Conservation (phyloP, 2,888 invertebrate species). For the Ypsolopha scabrella region DNA sequence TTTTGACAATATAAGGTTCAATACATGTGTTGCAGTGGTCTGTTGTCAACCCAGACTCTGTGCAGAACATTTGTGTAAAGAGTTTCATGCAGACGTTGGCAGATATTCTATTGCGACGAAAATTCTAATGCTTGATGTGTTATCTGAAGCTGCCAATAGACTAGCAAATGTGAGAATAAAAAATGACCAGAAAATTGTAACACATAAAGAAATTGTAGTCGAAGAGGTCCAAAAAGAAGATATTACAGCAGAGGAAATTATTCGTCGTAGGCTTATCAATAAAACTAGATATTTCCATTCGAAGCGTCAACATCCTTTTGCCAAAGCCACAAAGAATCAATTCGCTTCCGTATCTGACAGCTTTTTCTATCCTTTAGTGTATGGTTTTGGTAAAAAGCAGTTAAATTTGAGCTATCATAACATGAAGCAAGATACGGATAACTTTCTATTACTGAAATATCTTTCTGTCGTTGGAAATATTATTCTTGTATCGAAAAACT, state of each 20-base stretch:
- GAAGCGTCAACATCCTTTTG: constrained; percentile 41
- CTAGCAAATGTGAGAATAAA: constrained; percentile 64
- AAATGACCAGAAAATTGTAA: constrained; percentile 14
- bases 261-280: constrained; percentile 75
- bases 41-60: constrained; percentile 77
- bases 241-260: constrained; percentile 48
- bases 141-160: constrained; percentile 74
- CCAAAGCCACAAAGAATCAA: constrained; percentile 68
- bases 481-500: constrained; percentile 77
- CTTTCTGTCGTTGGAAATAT: constrained; percentile 77
- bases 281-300: constrained; percentile 78
- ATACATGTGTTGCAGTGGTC: constrained; percentile 78
- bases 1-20: constrained; percentile 76
- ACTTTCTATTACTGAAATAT: constrained; percentile 75
- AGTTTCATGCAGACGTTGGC: constrained; percentile 82
- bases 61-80: constrained; percentile 79
- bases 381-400: constrained; percentile 74
- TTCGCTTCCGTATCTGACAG: constrained; percentile 81
- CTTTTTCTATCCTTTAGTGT: constrained; percentile 87
- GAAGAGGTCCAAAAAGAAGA: constrained; percentile 12
- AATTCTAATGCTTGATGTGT: constrained; percentile 82
- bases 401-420: constrained; percentile 62
- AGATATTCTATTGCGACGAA: constrained; percentile 82
- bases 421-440: constrained; percentile 73
- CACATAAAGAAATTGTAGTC: constrained; percentile 21